Percentiles rank a stretch among this genome's conserved stretches.
These are phyloP conservation scores for Leptinotarsa tumamoca DNA, from an alignment of 2,888 invertebrate species.

Conservation along the genomic window DNA sequence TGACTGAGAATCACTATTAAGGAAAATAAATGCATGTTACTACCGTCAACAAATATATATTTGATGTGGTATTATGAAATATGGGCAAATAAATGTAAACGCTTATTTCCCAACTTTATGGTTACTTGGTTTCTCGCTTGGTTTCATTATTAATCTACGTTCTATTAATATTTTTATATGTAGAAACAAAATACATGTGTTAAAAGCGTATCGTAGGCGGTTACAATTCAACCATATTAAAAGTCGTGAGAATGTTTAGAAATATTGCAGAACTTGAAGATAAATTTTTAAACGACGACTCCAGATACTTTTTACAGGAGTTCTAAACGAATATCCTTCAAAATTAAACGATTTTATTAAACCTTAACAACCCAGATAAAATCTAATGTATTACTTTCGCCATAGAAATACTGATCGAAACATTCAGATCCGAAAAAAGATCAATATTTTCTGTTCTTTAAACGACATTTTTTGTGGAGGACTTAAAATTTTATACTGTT, in stretches of 20 bases:
- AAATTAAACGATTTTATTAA: slow-evolving; percentile 4
- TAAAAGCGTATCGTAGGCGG: slow-evolving; percentile 3
- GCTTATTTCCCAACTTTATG: too few species aligned
- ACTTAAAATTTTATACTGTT: too few species aligned
- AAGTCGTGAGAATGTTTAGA: slow-evolving; percentile 10
- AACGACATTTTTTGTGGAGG: too few species aligned
- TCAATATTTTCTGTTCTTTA: too few species aligned
- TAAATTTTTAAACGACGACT: not conserved
- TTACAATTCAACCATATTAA: slow-evolving; percentile 9
- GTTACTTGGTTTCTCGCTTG: not conserved
- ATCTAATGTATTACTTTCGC: slow-evolving; percentile 2
- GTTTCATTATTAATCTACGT: not conserved
- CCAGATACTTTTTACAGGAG: not conserved
- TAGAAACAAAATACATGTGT: not conserved
- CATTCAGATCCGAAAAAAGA: too few species aligned
- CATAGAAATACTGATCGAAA: not conserved
- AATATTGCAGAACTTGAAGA: not conserved
- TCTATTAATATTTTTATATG: not conserved
- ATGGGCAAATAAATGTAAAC: too few species aligned
- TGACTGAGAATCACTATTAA: too few species aligned
- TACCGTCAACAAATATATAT: too few species aligned
- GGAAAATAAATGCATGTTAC: too few species aligned
- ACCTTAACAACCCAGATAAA: slow-evolving; percentile 5
- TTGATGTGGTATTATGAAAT: too few species aligned
- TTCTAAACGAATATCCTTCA: slow-evolving; percentile 13